phyloP scores from a whole-genome alignment of 2,797 vertebrate species.

The Oryzias sinensis region DNA sequence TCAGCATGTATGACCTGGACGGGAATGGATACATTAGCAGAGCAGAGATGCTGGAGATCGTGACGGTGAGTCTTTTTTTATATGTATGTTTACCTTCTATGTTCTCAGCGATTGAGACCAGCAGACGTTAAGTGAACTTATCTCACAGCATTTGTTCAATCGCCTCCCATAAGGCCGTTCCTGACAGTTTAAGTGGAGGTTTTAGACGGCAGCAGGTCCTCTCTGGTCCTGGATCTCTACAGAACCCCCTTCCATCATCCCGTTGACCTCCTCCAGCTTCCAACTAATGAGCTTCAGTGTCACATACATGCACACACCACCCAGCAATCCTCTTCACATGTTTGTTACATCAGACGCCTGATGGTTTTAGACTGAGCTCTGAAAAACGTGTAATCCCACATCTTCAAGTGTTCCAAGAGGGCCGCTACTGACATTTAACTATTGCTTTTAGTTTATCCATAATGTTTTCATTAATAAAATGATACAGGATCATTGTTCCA shows the following conservation, averaged over 20 bases:
- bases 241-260: constrained; percentile 19
- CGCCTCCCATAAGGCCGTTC: constrained; percentile 10
- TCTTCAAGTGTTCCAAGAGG: constrained; percentile 8
- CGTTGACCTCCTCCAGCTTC: constrained; percentile 26
- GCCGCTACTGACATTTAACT: neutral
- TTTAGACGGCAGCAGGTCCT: constrained; percentile 51
- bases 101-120: neutral
- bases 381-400: constrained; percentile 35
- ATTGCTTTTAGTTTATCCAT: constrained; percentile 9
- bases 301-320: constrained; percentile 6
- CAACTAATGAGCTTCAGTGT: constrained; percentile 6
- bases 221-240: constrained; percentile 33
- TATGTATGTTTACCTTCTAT: neutral
- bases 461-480: neutral
- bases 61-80: constrained; percentile 81
- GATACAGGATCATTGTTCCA: no score
- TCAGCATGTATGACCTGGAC: constrained; percentile 94
- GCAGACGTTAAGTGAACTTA: neutral
- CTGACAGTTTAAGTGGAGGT: neutral
- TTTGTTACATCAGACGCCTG: constrained; percentile 33
- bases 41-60: constrained; percentile 98
- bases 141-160: constrained; percentile 1
- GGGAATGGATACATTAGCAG: constrained; percentile 99
- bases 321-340: constrained; percentile 31
- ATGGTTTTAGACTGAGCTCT: constrained; percentile 16